phyloP scores from a whole-genome alignment of 2,113 vertebrate genomes.

The Sceloporus tristichus region DNA sequence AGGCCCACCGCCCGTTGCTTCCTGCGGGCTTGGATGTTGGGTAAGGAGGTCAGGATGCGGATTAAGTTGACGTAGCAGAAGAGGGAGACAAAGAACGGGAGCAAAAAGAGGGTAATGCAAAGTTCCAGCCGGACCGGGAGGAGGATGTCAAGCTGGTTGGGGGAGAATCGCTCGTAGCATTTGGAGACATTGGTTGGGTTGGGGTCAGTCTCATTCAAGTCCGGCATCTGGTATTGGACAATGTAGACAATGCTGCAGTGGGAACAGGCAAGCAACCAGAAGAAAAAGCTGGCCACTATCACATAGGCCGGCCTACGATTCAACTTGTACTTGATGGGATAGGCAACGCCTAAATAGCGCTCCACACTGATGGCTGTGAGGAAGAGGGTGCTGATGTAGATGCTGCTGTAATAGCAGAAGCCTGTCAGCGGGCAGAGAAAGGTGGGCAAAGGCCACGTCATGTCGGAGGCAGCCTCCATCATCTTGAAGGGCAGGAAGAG shows the following conservation, averaged over 20 bases:
- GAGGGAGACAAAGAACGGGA: slow-evolving; percentile 69
- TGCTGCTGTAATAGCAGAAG: slow-evolving; percentile 89
- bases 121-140: slow-evolving; percentile 69
- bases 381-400: slow-evolving; percentile 90
- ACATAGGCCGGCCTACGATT: slow-evolving; percentile 81
- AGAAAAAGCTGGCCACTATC: slow-evolving; percentile 79
- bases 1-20: slow-evolving; percentile 70
- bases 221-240: slow-evolving; percentile 65
- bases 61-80: slow-evolving; percentile 75
- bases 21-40: slow-evolving; percentile 61
- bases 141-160: slow-evolving; percentile 8
- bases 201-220: background rate
- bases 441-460: slow-evolving; percentile 79
- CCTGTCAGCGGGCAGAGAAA: slow-evolving; percentile 82
- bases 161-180: slow-evolving; percentile 67
- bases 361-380: slow-evolving; percentile 88
- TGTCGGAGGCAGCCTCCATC: slow-evolving; percentile 74
- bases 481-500: slow-evolving; percentile 91
- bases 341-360: slow-evolving; percentile 89
- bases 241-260: slow-evolving; percentile 87
- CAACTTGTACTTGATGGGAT: slow-evolving; percentile 85
- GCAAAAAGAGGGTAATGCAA: slow-evolving; percentile 69
- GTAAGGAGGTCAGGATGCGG: slow-evolving; percentile 66
- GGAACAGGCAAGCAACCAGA: slow-evolving; percentile 81
- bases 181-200: background rate